Evolutionary conservation across 2,113 vertebrate genomes (phyloP), one percentile per base, ranked within the genome.

Genomic region (Copsychus sechellarum): DNA sequence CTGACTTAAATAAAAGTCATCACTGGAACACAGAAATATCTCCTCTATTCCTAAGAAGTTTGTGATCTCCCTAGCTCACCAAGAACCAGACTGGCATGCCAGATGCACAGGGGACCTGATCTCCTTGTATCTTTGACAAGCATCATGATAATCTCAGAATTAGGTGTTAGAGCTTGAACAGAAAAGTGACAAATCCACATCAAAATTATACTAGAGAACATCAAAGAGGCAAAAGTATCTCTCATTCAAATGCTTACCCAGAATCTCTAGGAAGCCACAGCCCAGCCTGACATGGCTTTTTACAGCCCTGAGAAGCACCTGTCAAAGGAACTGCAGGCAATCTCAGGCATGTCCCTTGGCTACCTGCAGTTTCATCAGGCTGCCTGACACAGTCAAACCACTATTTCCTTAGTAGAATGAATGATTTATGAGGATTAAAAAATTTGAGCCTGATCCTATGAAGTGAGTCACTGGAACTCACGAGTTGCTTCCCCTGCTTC

Each of bases 401-500:
- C 1, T 48, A 18, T 54, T 86, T 66, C 51, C 67, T 90, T 72
- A 77, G 42, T 11, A 21, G 34, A 50, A 81, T 43, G 47, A 90
- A 88, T 28, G 54, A 96, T 47, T 77, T 81, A 90, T 8, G 19
- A 81, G 28, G 58, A 88, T 56, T 88, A 70, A 92, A 69, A 90
- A 85, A 77, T 58, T 10, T 14, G 2, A 95, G 82, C 51, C 36
- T 79, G n/a, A 67, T 74, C 14, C 14, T 73, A 47, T 5, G 3
- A 81, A 71, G 28, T 81, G 91, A 96, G 77, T 92, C 94, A 89
- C 43, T 40, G 48, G 28, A 77, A 91, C 72, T 81, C 81, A 60
- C 0, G 0, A 22, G 29, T 15, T 71, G 53, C 78, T 48, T 71
- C 61, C 40, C 21, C 29, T 2, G 0, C 76, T 77, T 91, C 70